Evolutionary conservation across 2,888 invertebrate species (phyloP), one percentile per base, ranked within the genome.

Genomic region (Terebella lapidaria): DNA sequence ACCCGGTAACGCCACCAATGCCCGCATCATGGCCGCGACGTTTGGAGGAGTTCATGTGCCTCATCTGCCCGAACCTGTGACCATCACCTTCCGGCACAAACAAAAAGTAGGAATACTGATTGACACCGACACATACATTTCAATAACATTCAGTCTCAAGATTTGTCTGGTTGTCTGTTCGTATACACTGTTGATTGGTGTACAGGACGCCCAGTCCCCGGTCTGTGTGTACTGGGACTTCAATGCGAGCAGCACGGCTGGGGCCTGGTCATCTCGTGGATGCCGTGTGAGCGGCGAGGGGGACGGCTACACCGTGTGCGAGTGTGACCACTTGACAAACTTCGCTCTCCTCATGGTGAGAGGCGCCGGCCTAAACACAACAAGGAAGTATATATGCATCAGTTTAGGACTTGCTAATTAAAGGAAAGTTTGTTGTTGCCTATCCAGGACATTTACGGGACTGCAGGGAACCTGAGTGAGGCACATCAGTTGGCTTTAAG

Each of bases 401-500:
- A n/a, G n/a, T n/a, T n/a, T n/a, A n/a, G n/a, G n/a, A n/a, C n/a
- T n/a, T n/a, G n/a, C n/a, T n/a, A n/a, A n/a, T n/a, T n/a, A n/a
- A n/a, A n/a, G n/a, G n/a, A n/a, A n/a, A n/a, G n/a, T n/a, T n/a
- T n/a, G n/a, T n/a, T n/a, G n/a, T n/a, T n/a, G n/a, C n/a, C n/a
- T n/a, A n/a, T 67, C 20, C 61, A 76, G 76, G 74, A 76, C 65
- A 69, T 75, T 1, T 72, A 70, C 49, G 64, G 64, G 10, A 60
- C 57, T 4, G 71, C 70, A 18, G 59, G 53, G 0, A 20, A 20
- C 4, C 42, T 70, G 4, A 68, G 65, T 71, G 42, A 35, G n/a
- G 42, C 10, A 15, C 42, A 82, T 63, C 67, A 70, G 42, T 64
- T 70, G 22, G 72, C 77, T 5, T 69, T 83, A 35, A 78, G 80